Evolutionary conservation across 2,888 invertebrate species (phyloP), one percentile per base, ranked within the genome.

Genomic region (Cantharis rufa): DNA sequence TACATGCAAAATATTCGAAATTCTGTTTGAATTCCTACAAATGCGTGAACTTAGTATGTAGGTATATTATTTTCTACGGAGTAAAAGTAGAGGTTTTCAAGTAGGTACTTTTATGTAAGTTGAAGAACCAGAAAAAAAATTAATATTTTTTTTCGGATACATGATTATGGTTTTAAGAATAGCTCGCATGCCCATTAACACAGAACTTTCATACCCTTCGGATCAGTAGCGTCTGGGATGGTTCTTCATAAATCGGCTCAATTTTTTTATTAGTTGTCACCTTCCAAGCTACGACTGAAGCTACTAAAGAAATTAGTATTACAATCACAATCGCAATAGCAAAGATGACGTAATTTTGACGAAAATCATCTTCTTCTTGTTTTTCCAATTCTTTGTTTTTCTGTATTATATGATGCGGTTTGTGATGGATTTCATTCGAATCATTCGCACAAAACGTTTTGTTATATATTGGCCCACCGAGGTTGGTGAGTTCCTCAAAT

Each of bases 401-500:
- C 1, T 48, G 48, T n/a, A 5, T 0, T 7, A n/a, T n/a, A 48
- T n/a, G n/a, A n/a, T 48, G 48, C n/a, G 4, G n/a, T n/a, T n/a
- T 48, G 1, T 48, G 48, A n/a, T 48, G 48, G n/a, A n/a, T n/a
- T n/a, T 7, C 48, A 48, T 48, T n/a, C 5, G 3, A n/a, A 10
- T 24, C 10, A 3, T n/a, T 64, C 62, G 18, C 74, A 74, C 21
- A 68, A 70, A n/a, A 71, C 69, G 21, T 27, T 71, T n/a, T 71
- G 1, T 9, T n/a, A 32, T 15, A 3, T n/a, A 80, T 63, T 15
- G 79, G 73, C 0, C 82, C 82, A 16, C 68, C 76, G 2, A 78
- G 70, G 21, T 80, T 77, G 72, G 82, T 85, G 76, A 86, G 82
- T 48, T 82, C 79, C 11, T 83, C 75, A 70, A 79, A 83, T 24